These are phyloP conservation scores for Drosophila barbarae DNA, from an alignment of 2,888 invertebrate genomes.

Conservation along the genomic window DNA sequence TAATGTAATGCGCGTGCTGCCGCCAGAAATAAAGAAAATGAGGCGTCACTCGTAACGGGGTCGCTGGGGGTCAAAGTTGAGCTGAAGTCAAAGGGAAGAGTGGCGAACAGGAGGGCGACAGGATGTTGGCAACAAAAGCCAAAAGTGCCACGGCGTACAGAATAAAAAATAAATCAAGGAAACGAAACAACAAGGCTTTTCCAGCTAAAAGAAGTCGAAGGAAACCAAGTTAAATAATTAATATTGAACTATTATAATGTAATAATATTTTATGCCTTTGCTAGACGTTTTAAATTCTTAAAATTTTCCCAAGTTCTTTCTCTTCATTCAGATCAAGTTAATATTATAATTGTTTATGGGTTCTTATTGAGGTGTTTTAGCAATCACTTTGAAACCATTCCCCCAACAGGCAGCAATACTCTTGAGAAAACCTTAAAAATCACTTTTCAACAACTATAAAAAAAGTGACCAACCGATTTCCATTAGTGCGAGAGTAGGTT, in stretches of 20 bases:
- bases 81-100: background rate
- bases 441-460: conserved; percentile 4
- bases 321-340: background rate
- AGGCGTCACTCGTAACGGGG: conserved; percentile 35
- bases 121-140: conserved; percentile 56
- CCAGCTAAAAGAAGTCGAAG: background rate
- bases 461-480: conserved; percentile 25
- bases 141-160: conserved; percentile 42
- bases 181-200: background rate
- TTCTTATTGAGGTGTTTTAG: background rate
- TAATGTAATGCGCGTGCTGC: conserved; percentile 69
- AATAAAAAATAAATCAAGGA: background rate
- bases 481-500: conserved; percentile 26
- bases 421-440: conserved; percentile 23
- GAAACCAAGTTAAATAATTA: background rate
- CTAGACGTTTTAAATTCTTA: background rate
- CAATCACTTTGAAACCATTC: background rate
- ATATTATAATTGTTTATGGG: background rate
- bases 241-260: background rate
- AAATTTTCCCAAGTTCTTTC: background rate
- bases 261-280: background rate
- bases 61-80: conserved; percentile 20
- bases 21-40: conserved; percentile 51
- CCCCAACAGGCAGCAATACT: conserved; percentile 12
- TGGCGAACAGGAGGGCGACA: background rate